These are phyloP conservation scores for Ascidia mentula DNA, from an alignment of 23 tunicate genomes.

Conservation along the genomic window DNA sequence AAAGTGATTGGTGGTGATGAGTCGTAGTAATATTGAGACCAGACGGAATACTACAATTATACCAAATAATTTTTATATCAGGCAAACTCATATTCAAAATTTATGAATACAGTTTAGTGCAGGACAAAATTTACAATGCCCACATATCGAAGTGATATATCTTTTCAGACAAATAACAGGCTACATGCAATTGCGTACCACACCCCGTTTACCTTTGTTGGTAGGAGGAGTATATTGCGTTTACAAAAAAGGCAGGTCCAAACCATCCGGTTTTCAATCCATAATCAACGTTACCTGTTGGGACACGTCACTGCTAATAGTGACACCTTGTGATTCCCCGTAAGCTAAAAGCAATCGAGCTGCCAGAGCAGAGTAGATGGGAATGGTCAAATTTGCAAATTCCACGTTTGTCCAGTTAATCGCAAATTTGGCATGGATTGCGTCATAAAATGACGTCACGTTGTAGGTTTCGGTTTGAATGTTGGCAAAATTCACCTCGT, in stretches of 20 bases:
- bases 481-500: neutral
- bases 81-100: no score
- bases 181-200: no score
- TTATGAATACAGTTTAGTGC: no score
- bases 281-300: slow-evolving; percentile 20
- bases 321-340: slow-evolving; percentile 7
- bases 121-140: no score
- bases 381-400: slow-evolving; percentile 42
- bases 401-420: slow-evolving; percentile 51
- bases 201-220: no score
- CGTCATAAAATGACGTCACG: slow-evolving; percentile 35
- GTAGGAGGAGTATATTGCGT: neutral
- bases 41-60: neutral
- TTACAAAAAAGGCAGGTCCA: no score
- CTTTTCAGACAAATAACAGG: no score
- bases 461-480: slow-evolving; percentile 13
- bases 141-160: no score
- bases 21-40: slow-evolving; percentile 21
- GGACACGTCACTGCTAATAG: neutral
- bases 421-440: slow-evolving; percentile 26
- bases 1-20: neutral
- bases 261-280: no score
- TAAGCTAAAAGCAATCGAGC: slow-evolving; percentile 44
- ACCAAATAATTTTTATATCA: no score
- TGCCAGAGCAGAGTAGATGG: slow-evolving; percentile 73